Conservation (phyloP, 2,797 vertebrate species). For the Aplochiton taeniatus region DNA sequence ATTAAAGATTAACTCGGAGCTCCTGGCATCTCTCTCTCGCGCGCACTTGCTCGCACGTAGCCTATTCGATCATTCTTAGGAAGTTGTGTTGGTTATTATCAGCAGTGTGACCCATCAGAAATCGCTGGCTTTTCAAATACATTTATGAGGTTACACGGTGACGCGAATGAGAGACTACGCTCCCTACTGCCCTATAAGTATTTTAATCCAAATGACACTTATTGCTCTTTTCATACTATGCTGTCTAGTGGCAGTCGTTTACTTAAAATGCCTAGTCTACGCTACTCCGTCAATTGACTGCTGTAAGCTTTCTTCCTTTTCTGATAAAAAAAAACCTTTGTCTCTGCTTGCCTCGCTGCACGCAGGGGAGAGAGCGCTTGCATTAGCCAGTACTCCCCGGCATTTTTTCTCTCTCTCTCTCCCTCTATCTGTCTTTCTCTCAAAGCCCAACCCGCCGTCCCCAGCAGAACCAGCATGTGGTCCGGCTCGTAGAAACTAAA, state of each 20-base stretch:
- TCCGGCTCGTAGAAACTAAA: conserved; percentile 23
- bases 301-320: conserved; percentile 8
- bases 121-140: no score
- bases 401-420: neutral
- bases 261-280: neutral
- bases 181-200: no score
- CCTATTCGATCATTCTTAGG: no score
- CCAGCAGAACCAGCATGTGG: conserved; percentile 25
- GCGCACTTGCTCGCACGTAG: no score
- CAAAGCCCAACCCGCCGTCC: conserved; percentile 11
- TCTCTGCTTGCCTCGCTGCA: conserved; percentile 23
- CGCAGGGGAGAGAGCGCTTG: conserved; percentile 7
- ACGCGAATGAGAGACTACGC: no score
- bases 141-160: no score
- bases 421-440: conserved; percentile 2
- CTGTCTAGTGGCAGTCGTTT: no score
- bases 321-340: conserved; percentile 31
- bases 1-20: conserved; percentile 43
- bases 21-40: neutral
- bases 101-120: no score
- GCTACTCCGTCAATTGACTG: conserved; percentile 5
- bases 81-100: no score
- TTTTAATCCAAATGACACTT: no score
- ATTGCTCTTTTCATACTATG: no score
- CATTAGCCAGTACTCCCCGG: neutral